phyloP scores from a whole-genome alignment of 2,113 vertebrate species.

The Alligator mississippiensis region DNA sequence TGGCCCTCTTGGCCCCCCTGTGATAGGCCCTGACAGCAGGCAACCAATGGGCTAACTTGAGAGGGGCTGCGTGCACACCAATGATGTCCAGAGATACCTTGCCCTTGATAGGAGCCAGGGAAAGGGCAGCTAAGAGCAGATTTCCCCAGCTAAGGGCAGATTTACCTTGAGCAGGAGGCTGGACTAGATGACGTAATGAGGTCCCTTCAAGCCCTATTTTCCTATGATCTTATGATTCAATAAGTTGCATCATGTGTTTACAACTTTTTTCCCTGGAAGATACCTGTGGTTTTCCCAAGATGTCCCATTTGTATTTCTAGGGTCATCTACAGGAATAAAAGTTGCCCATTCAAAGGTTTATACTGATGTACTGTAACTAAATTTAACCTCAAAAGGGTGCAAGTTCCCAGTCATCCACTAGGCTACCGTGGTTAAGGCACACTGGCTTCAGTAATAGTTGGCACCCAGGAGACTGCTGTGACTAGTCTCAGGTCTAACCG shows the following conservation, averaged over 20 bases:
- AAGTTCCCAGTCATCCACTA: not conserved
- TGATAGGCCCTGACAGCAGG: rapidly evolving
- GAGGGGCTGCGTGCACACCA: no score
- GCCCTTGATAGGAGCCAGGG: not conserved
- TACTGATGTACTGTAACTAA: not conserved
- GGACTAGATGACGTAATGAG: no score
- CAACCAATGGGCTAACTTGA: no score
- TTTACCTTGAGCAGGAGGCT: no score
- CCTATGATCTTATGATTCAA: no score
- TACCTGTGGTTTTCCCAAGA: rapidly evolving
- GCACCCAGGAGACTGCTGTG: rapidly evolving
- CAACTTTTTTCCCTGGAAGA: not conserved
- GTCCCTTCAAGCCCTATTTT: no score
- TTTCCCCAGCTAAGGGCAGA: no score
- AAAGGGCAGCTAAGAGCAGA: not conserved
- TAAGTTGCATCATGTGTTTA: no score
- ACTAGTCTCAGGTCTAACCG: not conserved
- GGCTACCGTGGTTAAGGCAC: rapidly evolving
- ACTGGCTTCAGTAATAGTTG: rapidly evolving
- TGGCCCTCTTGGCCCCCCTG: no score
- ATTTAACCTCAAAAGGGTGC: not conserved
- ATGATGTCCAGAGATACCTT: not conserved
- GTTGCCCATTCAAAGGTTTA: not conserved
- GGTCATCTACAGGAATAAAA: not conserved
- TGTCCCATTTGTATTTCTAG: rapidly evolving